These are phyloP conservation scores for Hylyphantes graminicola DNA, from an alignment of 1,140 invertebrate species.

Conservation along the genomic window DNA sequence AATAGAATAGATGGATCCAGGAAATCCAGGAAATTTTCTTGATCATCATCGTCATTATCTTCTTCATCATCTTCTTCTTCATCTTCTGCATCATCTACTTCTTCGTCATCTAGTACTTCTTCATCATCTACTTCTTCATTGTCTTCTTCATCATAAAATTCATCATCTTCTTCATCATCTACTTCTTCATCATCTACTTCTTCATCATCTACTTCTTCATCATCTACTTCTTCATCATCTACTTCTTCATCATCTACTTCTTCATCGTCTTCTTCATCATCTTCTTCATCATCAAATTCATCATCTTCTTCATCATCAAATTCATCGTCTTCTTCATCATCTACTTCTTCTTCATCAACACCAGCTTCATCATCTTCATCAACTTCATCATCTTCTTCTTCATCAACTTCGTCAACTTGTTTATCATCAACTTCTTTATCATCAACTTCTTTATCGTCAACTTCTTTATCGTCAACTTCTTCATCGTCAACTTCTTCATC, in stretches of 20 bases:
- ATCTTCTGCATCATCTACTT: conserved; percentile 16
- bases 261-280: not conserved
- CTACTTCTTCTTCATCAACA: too few species aligned
- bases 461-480: too few species aligned
- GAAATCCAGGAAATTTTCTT: not conserved
- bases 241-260: not conserved
- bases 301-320: conserved; percentile 6
- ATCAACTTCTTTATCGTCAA: too few species aligned
- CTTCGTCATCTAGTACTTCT: not conserved
- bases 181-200: not conserved
- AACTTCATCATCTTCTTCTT: too few species aligned
- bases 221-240: not conserved
- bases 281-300: not conserved
- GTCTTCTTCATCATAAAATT: not conserved
- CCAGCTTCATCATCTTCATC: too few species aligned
- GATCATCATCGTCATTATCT: too few species aligned
- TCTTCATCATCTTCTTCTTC: conserved; percentile 29
- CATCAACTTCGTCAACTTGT: too few species aligned
- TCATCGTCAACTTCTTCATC: too few species aligned
- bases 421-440: too few species aligned
- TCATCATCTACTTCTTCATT: conserved; percentile 8
- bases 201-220: not conserved
- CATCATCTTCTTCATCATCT: conserved; percentile 6
- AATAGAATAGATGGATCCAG: not conserved
- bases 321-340: too few species aligned